Conservation (phyloP, 2,113 vertebrate genomes). For the Synodontis membranacea region DNA sequence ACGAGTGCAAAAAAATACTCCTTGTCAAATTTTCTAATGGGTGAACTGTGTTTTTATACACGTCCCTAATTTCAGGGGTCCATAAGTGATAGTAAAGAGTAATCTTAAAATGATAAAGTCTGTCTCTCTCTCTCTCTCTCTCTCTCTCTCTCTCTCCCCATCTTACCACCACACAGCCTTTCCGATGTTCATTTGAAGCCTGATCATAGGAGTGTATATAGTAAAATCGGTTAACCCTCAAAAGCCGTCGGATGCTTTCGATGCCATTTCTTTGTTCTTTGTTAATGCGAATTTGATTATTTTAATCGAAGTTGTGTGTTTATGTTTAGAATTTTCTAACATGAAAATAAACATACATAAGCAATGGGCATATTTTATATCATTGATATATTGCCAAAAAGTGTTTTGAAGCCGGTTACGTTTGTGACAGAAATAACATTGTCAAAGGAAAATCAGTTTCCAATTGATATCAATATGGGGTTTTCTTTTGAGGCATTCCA, state of each 20-base stretch:
- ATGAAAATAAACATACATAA: slow-evolving; percentile 42
- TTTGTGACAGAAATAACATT: neutral
- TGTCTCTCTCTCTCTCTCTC: neutral
- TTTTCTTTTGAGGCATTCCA: neutral
- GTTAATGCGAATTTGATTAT: slow-evolving; percentile 58
- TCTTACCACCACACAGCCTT: slow-evolving; percentile 37
- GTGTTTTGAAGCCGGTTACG: neutral
- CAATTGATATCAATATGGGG: neutral
- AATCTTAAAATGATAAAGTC: too few relatives aligned
- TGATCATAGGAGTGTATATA: slow-evolving; percentile 36
- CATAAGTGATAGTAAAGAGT: neutral
- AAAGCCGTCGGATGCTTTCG: slow-evolving; percentile 62
- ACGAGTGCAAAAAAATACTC: neutral
- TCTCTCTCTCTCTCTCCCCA: neutral
- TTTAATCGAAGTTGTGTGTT: slow-evolving; percentile 70
- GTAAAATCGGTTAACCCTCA: slow-evolving; percentile 54
- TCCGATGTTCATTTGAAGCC: slow-evolving; percentile 25
- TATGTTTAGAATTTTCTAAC: slow-evolving; percentile 33
- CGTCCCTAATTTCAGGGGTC: neutral
- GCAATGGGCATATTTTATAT: neutral
- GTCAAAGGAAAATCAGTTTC: neutral
- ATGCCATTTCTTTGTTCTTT: slow-evolving; percentile 53
- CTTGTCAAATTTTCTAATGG: neutral
- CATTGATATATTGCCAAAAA: neutral
- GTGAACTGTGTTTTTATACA: neutral